Conservation (phyloP, 1,140 invertebrate species). For the Zaprionus nigranus region DNA sequence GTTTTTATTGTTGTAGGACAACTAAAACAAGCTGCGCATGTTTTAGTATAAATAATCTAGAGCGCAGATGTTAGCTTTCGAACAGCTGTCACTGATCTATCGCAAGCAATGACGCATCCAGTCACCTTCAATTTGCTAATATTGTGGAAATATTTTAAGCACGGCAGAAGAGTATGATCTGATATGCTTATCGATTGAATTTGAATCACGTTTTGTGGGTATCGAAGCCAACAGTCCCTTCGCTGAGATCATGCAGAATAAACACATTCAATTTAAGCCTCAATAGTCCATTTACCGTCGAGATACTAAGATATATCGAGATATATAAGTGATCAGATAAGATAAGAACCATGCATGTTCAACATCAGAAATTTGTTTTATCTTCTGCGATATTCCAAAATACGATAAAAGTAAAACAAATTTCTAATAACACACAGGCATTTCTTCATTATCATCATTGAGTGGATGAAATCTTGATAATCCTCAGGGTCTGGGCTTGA, state of each 20-base stretch:
- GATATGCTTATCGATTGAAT: background rate
- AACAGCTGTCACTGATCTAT: background rate
- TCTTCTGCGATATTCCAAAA: background rate
- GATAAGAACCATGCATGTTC: background rate
- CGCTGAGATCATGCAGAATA: background rate
- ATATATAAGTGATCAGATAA: background rate
- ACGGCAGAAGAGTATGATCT: conserved; percentile 1
- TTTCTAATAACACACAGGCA: background rate
- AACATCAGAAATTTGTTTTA: background rate
- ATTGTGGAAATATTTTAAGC: background rate
- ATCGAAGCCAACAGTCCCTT: background rate
- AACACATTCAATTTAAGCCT: background rate
- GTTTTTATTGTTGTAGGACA: background rate
- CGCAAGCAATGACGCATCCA: background rate
- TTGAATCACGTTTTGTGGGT: background rate
- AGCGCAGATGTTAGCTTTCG: background rate
- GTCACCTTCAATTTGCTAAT: conserved; percentile 1
- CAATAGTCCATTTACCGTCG: background rate
- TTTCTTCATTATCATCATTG: background rate
- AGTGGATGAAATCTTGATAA: background rate
- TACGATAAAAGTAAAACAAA: background rate
- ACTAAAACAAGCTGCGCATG: background rate
- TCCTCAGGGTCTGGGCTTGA: conserved; percentile 47
- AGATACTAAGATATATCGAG: background rate
- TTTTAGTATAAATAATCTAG: background rate